A percentile compares a stretch with the other conserved stretches of the same genome.
phyloP scores from a whole-genome alignment of 92 coral and sea anemone genomes.

The Epizoanthus ramosus region DNA sequence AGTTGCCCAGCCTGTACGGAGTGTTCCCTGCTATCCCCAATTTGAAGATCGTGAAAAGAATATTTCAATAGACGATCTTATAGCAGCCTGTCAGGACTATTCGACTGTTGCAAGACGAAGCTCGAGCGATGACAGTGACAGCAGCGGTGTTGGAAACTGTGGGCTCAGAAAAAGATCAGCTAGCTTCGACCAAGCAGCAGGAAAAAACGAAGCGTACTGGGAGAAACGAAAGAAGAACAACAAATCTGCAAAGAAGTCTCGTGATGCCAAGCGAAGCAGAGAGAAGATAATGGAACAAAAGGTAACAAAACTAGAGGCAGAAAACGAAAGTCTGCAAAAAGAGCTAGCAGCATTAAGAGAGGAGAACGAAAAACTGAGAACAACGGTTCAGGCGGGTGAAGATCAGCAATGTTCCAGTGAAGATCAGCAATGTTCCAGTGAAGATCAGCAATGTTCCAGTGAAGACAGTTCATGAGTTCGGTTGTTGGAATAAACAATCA shows the following conservation, averaged over 20 bases:
- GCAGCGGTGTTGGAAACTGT: not conserved
- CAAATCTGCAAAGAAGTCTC: slow-evolving; percentile 4
- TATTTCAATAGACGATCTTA: not conserved
- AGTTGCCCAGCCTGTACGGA: not conserved
- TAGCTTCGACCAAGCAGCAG: not conserved
- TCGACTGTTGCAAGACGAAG: not conserved
- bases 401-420: not conserved
- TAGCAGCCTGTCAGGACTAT: not conserved
- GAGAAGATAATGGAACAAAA: slow-evolving; percentile 4
- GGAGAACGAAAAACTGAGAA: not conserved
- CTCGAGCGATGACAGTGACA: not conserved
- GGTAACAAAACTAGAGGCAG: not conserved
- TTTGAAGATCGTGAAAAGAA: not conserved
- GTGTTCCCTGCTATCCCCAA: not conserved
- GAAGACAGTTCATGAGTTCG: not conserved
- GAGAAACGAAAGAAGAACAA: slow-evolving; percentile 20
- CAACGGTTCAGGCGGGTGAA: not conserved
- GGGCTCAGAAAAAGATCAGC: not conserved
- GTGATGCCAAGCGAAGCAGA: not conserved
- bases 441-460: not conserved
- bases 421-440: too few species aligned
- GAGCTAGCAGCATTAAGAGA: not conserved
- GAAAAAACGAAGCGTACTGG: not conserved
- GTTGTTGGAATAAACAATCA: too few species aligned
- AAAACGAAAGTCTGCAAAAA: not conserved